A percentile compares a stretch with the other conserved stretches of the same genome.
Conservation (phyloP, 2,113 vertebrate species). For the Hyla sarda region DNA sequence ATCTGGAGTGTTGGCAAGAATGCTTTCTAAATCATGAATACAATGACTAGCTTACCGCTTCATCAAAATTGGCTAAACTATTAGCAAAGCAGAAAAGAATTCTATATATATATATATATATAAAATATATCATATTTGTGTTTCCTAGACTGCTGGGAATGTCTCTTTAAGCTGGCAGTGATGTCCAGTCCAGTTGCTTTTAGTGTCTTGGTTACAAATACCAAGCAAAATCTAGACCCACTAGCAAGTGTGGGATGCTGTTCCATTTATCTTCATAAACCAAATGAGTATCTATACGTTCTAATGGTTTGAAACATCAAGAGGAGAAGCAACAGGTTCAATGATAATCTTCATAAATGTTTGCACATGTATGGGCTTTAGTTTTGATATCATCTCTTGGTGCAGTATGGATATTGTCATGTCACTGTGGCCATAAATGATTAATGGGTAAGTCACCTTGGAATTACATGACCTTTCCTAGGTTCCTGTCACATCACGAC, state of each 20-base stretch:
- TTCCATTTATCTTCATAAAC: background rate
- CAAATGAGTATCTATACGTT: background rate
- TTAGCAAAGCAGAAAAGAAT: too few relatives aligned
- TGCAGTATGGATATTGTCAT: background rate
- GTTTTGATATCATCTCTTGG: background rate
- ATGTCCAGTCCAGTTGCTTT: background rate
- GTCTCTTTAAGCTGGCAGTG: background rate
- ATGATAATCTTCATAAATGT: background rate
- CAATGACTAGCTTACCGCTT: background rate
- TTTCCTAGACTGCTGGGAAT: background rate
- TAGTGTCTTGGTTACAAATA: background rate
- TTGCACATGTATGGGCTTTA: background rate
- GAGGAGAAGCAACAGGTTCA: background rate
- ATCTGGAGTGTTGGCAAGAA: slow-evolving; percentile 2
- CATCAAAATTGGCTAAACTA: too few relatives aligned
- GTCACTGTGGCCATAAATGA: background rate
- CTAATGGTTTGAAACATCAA: background rate
- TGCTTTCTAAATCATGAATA: background rate
- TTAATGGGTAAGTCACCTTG: background rate
- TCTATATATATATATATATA: too few relatives aligned
- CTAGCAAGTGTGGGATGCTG: background rate
- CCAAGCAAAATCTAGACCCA: too few relatives aligned
- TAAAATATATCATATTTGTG: too few relatives aligned
- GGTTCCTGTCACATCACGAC: background rate
- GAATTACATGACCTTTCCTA: background rate